Evolutionary conservation across 2,797 vertebrate genomes (phyloP), one percentile per base, ranked within the genome.

Genomic region (Hafferia zeledoni): DNA sequence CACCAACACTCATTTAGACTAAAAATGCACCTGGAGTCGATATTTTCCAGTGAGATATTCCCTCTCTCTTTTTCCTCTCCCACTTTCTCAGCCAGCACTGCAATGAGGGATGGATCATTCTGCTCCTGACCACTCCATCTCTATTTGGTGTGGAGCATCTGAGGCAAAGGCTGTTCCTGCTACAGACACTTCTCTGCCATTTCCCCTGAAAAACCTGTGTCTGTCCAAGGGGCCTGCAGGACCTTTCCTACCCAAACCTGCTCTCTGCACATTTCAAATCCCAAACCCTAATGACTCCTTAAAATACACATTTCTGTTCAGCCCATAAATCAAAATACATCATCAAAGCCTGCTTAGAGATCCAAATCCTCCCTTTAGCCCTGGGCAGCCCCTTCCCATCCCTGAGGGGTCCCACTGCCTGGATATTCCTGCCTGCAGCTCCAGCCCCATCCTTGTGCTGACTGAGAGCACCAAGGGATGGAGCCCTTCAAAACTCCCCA

Each of bases 181-280:
- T 47, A 4, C 25, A 37, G 23, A 39, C 14, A 17, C 3, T 44
- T 79, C 46, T 57, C 39, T 78, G 43, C 46, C 47, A 5, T 61
- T 75, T 89, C 65, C 61, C 20, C 30, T 50, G 17, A 61, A 56
- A 76, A 5, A 41, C 1, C 2, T 6, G 31, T 20, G 41, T 25
- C 49, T 41, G 16, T 5, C 10, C 1, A 6, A 63, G 65, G 30
- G 65, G 56, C 41, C 53, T 1, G 0, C 3, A 0, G 17, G 4
- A 5, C 24, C 30, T 69, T 79, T 39, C 67, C 37, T 18, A 5
- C 70, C 8, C 27, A 17, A 49, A 35, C 27, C 37, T 28, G 22
- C 49, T 22, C 41, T 35, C 67, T 76, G 67, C 17, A 2, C 27
- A 70, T 79, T 83, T 82, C 83, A 86, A 80, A 93, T 53, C 83